A percentile compares a stretch with the other conserved stretches of the same genome.
Evolutionary conservation across 2,888 invertebrate genomes (phyloP).

Genomic region (Masnerella sp.): DNA sequence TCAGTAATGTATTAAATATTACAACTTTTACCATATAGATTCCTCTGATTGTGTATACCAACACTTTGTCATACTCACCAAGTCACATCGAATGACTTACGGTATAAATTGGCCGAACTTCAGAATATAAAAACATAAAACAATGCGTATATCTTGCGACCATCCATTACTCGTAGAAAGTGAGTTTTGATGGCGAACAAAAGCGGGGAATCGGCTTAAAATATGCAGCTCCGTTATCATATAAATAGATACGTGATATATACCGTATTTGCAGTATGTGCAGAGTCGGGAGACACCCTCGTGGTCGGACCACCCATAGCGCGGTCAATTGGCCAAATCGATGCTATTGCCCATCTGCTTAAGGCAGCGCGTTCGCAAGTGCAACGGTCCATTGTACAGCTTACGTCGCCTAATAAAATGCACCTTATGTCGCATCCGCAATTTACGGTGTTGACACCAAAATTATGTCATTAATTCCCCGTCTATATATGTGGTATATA

Average conservation of each 20-base stretch:
- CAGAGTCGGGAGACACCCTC: slow-evolving; percentile 24
- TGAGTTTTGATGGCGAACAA: no score
- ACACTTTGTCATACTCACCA: no score
- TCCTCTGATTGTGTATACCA: no score
- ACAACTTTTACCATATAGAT: no score
- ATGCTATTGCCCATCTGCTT: slow-evolving; percentile 52
- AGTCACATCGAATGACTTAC: no score
- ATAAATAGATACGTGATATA: slow-evolving; percentile 23
- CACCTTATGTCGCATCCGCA: slow-evolving; percentile 51
- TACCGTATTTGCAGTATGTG: background rate
- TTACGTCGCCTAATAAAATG: slow-evolving; percentile 44
- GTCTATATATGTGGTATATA: no score
- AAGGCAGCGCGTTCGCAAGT: slow-evolving; percentile 43
- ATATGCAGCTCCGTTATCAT: slow-evolving; percentile 29
- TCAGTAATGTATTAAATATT: no score
- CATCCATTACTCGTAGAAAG: no score
- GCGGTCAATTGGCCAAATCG: slow-evolving; percentile 56
- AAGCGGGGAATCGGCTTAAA: no score
- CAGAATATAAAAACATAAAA: background rate
- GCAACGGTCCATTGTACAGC: slow-evolving; percentile 28
- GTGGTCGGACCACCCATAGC: slow-evolving; percentile 41
- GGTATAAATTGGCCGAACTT: no score
- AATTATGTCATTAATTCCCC: slow-evolving; percentile 49
- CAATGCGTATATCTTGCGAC: no score
- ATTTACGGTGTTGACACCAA: slow-evolving; percentile 50